These are phyloP conservation scores for Emys orbicularis DNA, from an alignment of 2,797 vertebrate species.

Conservation along the genomic window DNA sequence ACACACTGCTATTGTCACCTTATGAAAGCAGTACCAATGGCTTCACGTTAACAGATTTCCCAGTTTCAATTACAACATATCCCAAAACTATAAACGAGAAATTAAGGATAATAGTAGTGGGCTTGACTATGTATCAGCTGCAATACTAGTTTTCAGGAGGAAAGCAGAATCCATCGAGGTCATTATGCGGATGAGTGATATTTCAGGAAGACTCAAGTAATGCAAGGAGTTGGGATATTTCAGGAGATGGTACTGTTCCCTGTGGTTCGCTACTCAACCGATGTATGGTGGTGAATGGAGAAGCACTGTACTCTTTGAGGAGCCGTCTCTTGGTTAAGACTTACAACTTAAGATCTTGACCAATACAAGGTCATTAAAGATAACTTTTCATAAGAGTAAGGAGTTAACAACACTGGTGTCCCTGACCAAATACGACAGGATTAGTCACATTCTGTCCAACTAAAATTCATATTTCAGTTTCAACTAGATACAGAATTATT, in stretches of 20 bases:
- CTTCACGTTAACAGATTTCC: neutral
- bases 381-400: neutral
- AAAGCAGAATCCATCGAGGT: neutral
- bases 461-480: neutral
- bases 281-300: neutral
- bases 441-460: neutral
- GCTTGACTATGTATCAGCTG: neutral
- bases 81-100: neutral
- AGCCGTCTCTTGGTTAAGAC: neutral
- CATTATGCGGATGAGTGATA: neutral
- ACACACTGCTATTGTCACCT: neutral
- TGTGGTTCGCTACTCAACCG: neutral
- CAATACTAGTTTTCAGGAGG: neutral
- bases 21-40: neutral
- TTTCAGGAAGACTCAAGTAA: neutral
- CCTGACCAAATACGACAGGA: neutral
- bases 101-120: neutral
- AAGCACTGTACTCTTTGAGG: neutral
- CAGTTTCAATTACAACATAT: neutral
- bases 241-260: neutral
- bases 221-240: neutral
- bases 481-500: neutral
- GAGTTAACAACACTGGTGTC: neutral
- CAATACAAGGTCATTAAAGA: neutral
- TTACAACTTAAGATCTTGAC: neutral